Base-by-base conservation (phyloP, 2,797 vertebrate genomes). In the Muscicapa comitata region DNA sequence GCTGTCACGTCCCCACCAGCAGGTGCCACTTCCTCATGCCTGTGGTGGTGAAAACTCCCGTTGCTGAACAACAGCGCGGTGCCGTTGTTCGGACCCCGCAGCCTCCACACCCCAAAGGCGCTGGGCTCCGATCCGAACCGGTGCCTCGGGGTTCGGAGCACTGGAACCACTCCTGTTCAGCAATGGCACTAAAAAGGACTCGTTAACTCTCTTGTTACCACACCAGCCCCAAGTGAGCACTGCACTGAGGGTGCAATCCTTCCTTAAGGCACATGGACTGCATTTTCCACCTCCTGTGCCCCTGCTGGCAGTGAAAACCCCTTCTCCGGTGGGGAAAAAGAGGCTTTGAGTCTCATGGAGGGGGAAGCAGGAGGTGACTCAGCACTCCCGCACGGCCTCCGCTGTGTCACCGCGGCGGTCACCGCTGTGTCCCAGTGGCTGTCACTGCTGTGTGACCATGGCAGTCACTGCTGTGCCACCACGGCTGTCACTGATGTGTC, bases 11-110 rank as follows among this genome's bases (percentile, higher is more conserved):
- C 92, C 79, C 50, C 0, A 0, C 0, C 16, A 82, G 59, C 23
- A 20, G 58, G 33, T 88, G 65, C 62, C 43, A 77, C 62, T 96
- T 96, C 94, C 94, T 95, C 90, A 42, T 95, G 93, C 93, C 86
- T 95, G 92, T 8, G 90, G 92, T 11, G 9, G 45, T 5, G 10
- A 66, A 40, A 91, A 2, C 43, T 70, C 66, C 23, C 0, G 23
- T 61, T 90, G 90, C 90, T 12, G 66, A 88, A 88, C 83, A 86
- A 95, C 6, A 0, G 78, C 29, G 33, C 47, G 6, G 2, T 5
- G 75, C 73, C 2, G 13, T 11, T 9, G 42, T 9, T 31, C 0
- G 2, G 37, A 1, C 12, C 42, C 55, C 1, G 0, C 0, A 2
- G n/a, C 50, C 72, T 66, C 78, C 83, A 38, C 86, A 31, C 33